Evolutionary conservation across 1,140 invertebrate genomes (phyloP).

Genomic region (Trichomalopsis sarcophagae): DNA sequence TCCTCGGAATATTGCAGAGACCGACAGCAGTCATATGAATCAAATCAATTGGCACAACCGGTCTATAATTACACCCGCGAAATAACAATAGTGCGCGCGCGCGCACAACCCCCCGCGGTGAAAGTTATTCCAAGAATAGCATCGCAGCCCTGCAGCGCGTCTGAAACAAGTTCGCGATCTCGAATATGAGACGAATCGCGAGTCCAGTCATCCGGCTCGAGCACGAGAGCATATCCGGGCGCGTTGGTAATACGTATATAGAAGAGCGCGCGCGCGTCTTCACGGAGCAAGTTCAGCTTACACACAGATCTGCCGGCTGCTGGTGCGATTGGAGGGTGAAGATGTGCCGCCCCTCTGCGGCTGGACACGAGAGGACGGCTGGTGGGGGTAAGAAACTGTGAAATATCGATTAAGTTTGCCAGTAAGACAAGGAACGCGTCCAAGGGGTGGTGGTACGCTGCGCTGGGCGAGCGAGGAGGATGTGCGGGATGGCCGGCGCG

Average conservation of each 20-base stretch:
- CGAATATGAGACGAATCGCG: not conserved
- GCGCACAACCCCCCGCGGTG: not conserved
- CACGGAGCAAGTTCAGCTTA: conserved; percentile 26
- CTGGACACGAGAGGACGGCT: conserved; percentile 54
- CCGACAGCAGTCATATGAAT: not conserved
- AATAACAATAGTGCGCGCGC: no score
- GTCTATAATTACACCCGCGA: no score
- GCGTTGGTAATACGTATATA: conserved; percentile 31
- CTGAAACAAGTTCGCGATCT: not conserved
- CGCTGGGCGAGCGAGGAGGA: conserved; percentile 49
- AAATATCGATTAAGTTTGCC: conserved; percentile 77
- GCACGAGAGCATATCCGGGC: not conserved
- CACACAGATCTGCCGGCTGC: conserved; percentile 52
- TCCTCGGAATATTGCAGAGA: no score
- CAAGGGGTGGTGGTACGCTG: conserved; percentile 58
- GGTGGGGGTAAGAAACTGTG: conserved; percentile 76
- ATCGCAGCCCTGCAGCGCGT: not conserved
- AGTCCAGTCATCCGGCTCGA: conserved; percentile 13
- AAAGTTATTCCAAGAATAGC: not conserved
- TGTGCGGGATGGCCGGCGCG: conserved; percentile 54
- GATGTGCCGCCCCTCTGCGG: conserved; percentile 62
- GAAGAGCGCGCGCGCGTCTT: conserved; percentile 28
- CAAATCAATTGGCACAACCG: not conserved
- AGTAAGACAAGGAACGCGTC: conserved; percentile 75
- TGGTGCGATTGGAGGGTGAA: conserved; percentile 71